These are phyloP conservation scores for Schizopygopsis malacanthus DNA, from an alignment of 2,797 vertebrate species.

Conservation along the genomic window DNA sequence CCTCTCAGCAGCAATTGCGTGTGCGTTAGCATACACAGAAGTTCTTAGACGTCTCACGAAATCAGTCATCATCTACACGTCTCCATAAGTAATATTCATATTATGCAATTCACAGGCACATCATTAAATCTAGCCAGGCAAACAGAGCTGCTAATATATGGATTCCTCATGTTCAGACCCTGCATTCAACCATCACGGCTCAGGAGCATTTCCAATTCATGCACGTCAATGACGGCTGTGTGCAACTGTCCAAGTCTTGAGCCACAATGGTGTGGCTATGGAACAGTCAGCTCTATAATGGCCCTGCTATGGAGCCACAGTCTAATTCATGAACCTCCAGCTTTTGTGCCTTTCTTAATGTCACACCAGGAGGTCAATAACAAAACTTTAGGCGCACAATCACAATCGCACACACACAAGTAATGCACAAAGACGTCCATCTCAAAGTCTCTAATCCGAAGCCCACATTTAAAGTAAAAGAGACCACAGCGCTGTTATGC, in stretches of 20 bases:
- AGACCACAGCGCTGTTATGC: conserved; percentile 47
- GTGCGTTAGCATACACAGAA: background rate
- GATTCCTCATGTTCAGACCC: conserved; percentile 65
- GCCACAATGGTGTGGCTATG: conserved; percentile 55
- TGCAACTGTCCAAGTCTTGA: conserved; percentile 56
- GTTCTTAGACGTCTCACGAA: conserved; percentile 5
- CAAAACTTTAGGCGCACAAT: conserved; percentile 65
- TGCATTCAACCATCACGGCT: conserved; percentile 64
- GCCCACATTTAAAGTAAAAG: conserved; percentile 52
- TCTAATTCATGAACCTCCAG: conserved; percentile 80
- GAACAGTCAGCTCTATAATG: conserved; percentile 49
- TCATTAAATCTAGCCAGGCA: conserved; percentile 44
- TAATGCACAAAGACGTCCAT: conserved; percentile 51
- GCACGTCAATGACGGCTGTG: conserved; percentile 64
- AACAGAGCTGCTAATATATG: conserved; percentile 49
- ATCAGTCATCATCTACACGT: conserved; percentile 24
- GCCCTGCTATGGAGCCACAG: conserved; percentile 48
- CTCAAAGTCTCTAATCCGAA: conserved; percentile 39
- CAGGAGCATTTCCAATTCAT: conserved; percentile 55
- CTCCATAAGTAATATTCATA: conserved; percentile 38
- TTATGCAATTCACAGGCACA: conserved; percentile 48
- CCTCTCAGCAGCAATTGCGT: conserved; percentile 2
- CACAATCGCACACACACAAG: conserved; percentile 34
- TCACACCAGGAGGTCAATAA: conserved; percentile 76
- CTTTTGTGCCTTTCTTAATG: conserved; percentile 79